phyloP scores from a whole-genome alignment of 2,888 invertebrate species.

The Entomobrya proxima region DNA sequence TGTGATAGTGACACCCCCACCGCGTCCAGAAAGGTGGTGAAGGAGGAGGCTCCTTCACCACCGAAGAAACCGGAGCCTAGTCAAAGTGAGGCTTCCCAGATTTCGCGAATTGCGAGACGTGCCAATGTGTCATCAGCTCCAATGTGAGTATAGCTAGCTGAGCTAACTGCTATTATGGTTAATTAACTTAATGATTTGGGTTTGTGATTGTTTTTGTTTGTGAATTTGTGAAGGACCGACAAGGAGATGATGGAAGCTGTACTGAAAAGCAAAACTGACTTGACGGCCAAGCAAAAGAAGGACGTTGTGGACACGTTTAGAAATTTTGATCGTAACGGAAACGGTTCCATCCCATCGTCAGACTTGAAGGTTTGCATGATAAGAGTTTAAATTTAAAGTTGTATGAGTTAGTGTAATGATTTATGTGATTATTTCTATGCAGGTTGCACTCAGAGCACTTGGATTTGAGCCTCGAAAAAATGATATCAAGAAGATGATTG shows the following conservation, averaged over 20 bases:
- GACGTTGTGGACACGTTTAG: slow-evolving; percentile 98
- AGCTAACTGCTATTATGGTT: not conserved
- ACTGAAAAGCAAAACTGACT: slow-evolving; percentile 55
- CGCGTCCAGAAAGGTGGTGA: not conserved
- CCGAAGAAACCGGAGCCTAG: not conserved
- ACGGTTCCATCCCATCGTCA: slow-evolving; percentile 92
- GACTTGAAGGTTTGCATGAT: slow-evolving; percentile 95
- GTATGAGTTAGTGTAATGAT: not conserved
- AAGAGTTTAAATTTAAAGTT: not conserved
- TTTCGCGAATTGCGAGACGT: slow-evolving; percentile 30
- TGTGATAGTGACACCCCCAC: slow-evolving; percentile 23
- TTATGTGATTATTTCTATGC: slow-evolving; percentile 77
- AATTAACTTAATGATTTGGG: not conserved
- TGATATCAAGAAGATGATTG: slow-evolving; percentile 95
- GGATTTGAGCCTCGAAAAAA: slow-evolving; percentile 96
- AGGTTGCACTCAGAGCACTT: slow-evolving; percentile 67
- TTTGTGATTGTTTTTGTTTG: not conserved
- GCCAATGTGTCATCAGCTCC: slow-evolving; percentile 55
- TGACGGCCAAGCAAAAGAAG: slow-evolving; percentile 91
- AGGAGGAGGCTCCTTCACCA: not conserved
- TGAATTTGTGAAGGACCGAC: slow-evolving; percentile 42
- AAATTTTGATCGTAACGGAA: slow-evolving; percentile 92
- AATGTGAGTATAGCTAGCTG: slow-evolving; percentile 24
- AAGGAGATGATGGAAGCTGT: slow-evolving; percentile 65
- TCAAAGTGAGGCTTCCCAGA: not conserved